Evolutionary conservation across 2,888 invertebrate species (phyloP), one percentile per base, ranked within the genome.

Genomic region (Drosophila trichaetosa): DNA sequence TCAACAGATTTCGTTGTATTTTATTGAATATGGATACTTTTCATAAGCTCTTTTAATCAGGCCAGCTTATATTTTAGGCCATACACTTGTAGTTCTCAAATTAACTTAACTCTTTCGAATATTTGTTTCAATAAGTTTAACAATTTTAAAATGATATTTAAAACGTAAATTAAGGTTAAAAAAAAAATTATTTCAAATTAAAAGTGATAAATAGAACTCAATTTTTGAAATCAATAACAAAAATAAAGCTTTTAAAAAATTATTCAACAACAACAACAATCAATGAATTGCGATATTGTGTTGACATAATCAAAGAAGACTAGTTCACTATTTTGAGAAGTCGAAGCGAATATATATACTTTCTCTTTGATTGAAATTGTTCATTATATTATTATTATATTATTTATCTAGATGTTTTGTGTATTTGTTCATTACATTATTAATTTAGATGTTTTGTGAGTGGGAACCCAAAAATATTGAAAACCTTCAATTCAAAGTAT

Each of bases 1-100:
- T 80, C 58, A 62, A 64, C 40, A 38, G 58, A 61, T 57, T 66
- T 61, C 29, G 7, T 52, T 42, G 51, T 48, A 24, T 33, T 10
- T 81, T 73, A 83, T 76, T 69, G 73, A 83, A 72, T 70, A 76
- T 73, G 62, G 54, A 75, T 65, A 76, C 57, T 49, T 63, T 53
- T 42, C 18, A 77, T 82, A 80, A 85, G 80, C 86, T 62, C 70
- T 51, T 21, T 42, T 54, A 65, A 79, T 82, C 79, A 59, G 62
- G 52, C 10, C 24, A 57, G 49, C 66, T 59, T 38, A 52, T 42
- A 49, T 11, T 31, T 21, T 18, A 48, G 60, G 51, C 58, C 27
- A 6, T 2, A 5, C 6, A 18, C 24, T 10, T 21, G 8, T 16
- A 24, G 2, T 8, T 8, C 16, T 46, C 16, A 24, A 46, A 24